phyloP scores from a whole-genome alignment of 2,797 vertebrate genomes.

The Anas flavirostris region DNA sequence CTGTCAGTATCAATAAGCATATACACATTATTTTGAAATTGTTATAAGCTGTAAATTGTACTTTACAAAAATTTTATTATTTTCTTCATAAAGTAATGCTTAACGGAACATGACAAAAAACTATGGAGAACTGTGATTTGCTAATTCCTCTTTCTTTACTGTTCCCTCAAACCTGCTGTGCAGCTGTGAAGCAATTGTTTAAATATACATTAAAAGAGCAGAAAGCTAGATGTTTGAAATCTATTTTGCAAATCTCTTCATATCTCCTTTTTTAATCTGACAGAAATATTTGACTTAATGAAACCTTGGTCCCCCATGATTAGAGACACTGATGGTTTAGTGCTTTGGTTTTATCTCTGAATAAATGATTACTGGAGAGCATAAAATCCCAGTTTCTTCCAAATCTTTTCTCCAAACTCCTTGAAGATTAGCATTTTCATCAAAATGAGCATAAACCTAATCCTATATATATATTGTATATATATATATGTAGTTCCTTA shows the following conservation, averaged over 20 bases:
- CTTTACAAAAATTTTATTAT: background rate
- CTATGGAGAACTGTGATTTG: slow-evolving; percentile 2
- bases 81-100: background rate
- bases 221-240: background rate
- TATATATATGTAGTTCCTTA: background rate
- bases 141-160: slow-evolving; percentile 2
- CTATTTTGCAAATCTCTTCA: slow-evolving; percentile 36
- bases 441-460: background rate
- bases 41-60: background rate
- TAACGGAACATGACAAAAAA: background rate
- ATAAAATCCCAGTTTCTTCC: background rate
- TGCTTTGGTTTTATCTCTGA: slow-evolving; percentile 22
- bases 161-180: background rate
- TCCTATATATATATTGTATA: background rate
- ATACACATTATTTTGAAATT: background rate
- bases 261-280: background rate
- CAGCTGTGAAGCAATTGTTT: slow-evolving; percentile 18
- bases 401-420: background rate
- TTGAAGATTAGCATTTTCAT: background rate
- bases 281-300: slow-evolving; percentile 24
- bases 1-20: background rate
- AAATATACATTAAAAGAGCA: slow-evolving; percentile 45
- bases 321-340: background rate
- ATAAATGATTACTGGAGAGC: background rate
- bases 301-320: background rate